A percentile compares a stretch with the other conserved stretches of the same genome.
These are phyloP conservation scores for Eleginops maclovinus DNA, from an alignment of 2,113 vertebrate species.

Conservation along the genomic window DNA sequence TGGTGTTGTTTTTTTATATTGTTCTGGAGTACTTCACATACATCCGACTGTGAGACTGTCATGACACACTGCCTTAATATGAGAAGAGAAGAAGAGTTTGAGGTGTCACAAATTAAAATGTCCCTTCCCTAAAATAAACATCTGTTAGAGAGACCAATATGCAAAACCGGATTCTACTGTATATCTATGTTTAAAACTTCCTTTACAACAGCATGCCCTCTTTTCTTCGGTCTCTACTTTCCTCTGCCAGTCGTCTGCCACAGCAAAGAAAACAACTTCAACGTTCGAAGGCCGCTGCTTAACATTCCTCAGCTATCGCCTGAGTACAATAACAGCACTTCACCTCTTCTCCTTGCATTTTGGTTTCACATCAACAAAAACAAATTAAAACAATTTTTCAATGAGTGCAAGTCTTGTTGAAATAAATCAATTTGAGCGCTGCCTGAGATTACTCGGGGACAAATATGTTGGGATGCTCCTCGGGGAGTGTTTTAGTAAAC, in stretches of 20 bases:
- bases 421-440: slow-evolving; percentile 35
- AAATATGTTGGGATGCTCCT: slow-evolving; percentile 50
- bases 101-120: background rate
- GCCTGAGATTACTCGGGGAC: slow-evolving; percentile 45
- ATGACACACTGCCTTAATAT: background rate
- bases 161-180: slow-evolving; percentile 4
- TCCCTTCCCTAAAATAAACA: background rate
- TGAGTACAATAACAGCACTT: slow-evolving; percentile 5
- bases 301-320: slow-evolving; percentile 39
- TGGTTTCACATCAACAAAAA: slow-evolving; percentile 38
- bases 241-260: slow-evolving; percentile 9
- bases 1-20: background rate
- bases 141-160: background rate
- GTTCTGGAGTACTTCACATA: slow-evolving; percentile 4
- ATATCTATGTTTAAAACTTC: no score
- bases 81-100: background rate
- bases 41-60: slow-evolving; percentile 1
- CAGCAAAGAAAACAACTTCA: slow-evolving; percentile 12
- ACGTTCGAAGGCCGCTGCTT: background rate
- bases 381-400: slow-evolving; percentile 30
- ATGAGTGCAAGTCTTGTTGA: slow-evolving; percentile 28
- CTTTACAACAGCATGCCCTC: no score
- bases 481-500: slow-evolving; percentile 46
- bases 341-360: slow-evolving; percentile 27
- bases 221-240: slow-evolving; percentile 13